Evolutionary conservation across 2,888 invertebrate species (phyloP).

Genomic region (Scelioninae gen. 1): DNA sequence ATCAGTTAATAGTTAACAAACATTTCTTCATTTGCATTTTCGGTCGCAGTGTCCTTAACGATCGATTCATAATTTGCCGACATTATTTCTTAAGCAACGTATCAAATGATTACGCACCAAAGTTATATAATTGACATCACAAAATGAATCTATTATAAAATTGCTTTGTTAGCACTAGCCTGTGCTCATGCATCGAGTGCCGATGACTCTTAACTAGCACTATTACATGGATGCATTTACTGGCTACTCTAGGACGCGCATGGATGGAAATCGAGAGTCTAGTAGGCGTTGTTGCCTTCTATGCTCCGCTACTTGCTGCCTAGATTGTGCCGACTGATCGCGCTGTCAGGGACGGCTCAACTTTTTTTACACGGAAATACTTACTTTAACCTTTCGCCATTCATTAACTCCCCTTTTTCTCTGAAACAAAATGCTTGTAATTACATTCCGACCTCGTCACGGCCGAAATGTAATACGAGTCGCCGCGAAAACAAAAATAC

Average conservation of each 20-base stretch:
- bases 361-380: no score
- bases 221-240: conserved; percentile 51
- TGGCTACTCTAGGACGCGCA: conserved; percentile 51
- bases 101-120: conserved; percentile 14
- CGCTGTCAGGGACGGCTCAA: conserved; percentile 46
- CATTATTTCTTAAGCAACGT: background rate
- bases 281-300: conserved; percentile 66
- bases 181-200: conserved; percentile 7
- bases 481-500: conserved; percentile 37
- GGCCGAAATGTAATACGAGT: conserved; percentile 27
- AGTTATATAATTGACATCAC: conserved; percentile 30
- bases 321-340: conserved; percentile 28
- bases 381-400: background rate
- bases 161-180: conserved; percentile 11
- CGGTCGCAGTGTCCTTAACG: no score
- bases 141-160: conserved; percentile 26
- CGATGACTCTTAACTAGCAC: conserved; percentile 40
- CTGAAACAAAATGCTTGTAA: background rate
- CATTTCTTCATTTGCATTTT: no score
- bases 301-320: conserved; percentile 37
- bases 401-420: background rate
- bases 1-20: no score
- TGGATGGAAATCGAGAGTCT: conserved; percentile 62
- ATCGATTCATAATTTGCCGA: background rate
- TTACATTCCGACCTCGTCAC: conserved; percentile 23